Evolutionary conservation across 2,113 vertebrate species (phyloP).

Genomic region (Amphiprion percula): DNA sequence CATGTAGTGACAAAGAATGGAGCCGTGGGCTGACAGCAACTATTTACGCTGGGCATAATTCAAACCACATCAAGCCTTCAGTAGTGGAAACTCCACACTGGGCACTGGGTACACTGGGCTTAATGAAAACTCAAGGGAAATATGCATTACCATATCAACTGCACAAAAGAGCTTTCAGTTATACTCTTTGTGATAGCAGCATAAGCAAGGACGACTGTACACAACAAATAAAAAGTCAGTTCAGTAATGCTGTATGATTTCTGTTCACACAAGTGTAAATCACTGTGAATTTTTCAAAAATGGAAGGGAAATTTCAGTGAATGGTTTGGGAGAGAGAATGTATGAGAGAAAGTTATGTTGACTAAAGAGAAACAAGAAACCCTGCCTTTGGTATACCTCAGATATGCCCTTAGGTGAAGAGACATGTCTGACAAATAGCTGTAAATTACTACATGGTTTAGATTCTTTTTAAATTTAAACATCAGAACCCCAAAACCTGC

Average conservation of each 20-base stretch:
- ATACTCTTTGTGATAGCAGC: conserved; percentile 33
- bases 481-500: too few relatives aligned
- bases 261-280: not conserved
- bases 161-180: conserved; percentile 56
- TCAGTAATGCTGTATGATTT: not conserved
- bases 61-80: conserved; percentile 53
- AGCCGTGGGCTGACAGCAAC: conserved; percentile 30
- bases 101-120: conserved; percentile 43
- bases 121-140: conserved; percentile 72
- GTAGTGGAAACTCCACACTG: conserved; percentile 33
- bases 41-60: conserved; percentile 45
- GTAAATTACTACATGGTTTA: too few relatives aligned
- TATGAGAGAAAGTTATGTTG: too few relatives aligned
- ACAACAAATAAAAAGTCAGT: conserved; percentile 41
- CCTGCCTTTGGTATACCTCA: too few relatives aligned
- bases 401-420: too few relatives aligned
- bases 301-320: too few relatives aligned
- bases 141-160: conserved; percentile 54
- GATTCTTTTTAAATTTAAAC: too few relatives aligned
- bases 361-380: too few relatives aligned
- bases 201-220: conserved; percentile 47
- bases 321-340: too few relatives aligned
- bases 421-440: too few relatives aligned
- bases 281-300: not conserved
- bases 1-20: conserved; percentile 26